Evolutionary conservation across 2,888 invertebrate species (phyloP).

Genomic region (Leptothorax acervorum): DNA sequence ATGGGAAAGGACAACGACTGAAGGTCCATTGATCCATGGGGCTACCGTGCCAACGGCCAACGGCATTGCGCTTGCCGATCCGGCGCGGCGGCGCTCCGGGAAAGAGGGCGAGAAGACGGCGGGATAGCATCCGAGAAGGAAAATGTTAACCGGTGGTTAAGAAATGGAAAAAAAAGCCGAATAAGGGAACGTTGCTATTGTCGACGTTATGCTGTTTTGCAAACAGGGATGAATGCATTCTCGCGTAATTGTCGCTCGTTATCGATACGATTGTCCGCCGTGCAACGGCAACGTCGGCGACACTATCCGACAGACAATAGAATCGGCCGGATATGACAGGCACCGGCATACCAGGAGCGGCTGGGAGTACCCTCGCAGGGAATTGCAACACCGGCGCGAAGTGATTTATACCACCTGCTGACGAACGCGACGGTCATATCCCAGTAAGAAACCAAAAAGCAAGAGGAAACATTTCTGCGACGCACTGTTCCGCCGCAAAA

Average conservation of each 20-base stretch:
- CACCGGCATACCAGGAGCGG: neutral
- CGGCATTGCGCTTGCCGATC: neutral
- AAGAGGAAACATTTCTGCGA: too few relatives aligned
- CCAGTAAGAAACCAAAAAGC: neutral
- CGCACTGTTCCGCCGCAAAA: neutral
- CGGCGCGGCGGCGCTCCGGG: neutral
- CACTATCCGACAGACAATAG: conserved; percentile 68
- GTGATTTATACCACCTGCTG: conserved; percentile 76
- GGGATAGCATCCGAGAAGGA: neutral
- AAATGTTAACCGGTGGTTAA: conserved; percentile 12
- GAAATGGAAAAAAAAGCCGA: conserved; percentile 40
- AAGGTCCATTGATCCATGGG: conserved; percentile 78
- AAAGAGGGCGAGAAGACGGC: conserved; percentile 17
- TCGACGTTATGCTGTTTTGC: conserved; percentile 74
- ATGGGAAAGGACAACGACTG: conserved; percentile 80
- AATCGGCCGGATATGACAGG: conserved; percentile 75
- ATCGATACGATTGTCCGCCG: conserved; percentile 79
- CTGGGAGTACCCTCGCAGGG: neutral
- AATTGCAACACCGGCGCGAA: conserved; percentile 31
- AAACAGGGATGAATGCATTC: conserved; percentile 65
- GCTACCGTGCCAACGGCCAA: conserved; percentile 55
- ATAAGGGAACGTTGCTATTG: conserved; percentile 64
- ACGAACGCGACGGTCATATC: conserved; percentile 45
- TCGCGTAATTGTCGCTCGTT: conserved; percentile 81
- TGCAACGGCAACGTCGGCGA: conserved; percentile 57